Evolutionary conservation across 2,888 invertebrate genomes (phyloP), one percentile per base, ranked within the genome.

Genomic region (Malthinus flaveolus): DNA sequence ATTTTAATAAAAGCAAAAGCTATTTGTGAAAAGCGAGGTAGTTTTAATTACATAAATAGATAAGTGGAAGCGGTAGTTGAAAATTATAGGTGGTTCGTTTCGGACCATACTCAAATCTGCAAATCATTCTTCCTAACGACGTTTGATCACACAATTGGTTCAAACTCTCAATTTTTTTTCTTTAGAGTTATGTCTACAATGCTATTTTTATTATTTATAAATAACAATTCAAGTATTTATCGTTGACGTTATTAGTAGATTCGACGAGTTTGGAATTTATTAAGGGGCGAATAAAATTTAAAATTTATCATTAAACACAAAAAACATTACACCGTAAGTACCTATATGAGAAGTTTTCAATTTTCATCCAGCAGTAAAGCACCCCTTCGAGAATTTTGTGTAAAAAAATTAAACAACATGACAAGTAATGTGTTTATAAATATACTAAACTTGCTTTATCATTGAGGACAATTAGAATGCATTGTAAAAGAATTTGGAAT

Each of bases 41-140:
- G 63, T 59, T 66, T 64, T 65, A 65, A 65, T 65, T 64, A 63
- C 60, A 56, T 63, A 60, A 63, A 60, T 60, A 59, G 60, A 60
- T 59, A 66, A 65, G 61, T 62, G 60, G 59, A 49, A 59, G 64
- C 64, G 66, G 62, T 57, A 59, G 59, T 56, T 45, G 56, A 44
- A 66, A 66, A 66, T 66, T 66, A 66, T 57, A 66, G 65, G 59
- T 63, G 65, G 59, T 53, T 58, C 23, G 23, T 23, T 23, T 23
- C 56, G 59, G 58, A 54, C 60, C 54, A 51, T 56, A 33, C 48
- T 44, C 47, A 55, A 58, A 54, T 60, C 51, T 49, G 63, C 63
- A 63, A 63, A 53, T 63, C 63, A 63, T 57, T 47, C 44, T 48
- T 49, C 51, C 34, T 63, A 63, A 63, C 63, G 55, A 63, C 58